Base-by-base conservation (phyloP, 2,888 invertebrate genomes). In the Hypolimnas misippus region DNA sequence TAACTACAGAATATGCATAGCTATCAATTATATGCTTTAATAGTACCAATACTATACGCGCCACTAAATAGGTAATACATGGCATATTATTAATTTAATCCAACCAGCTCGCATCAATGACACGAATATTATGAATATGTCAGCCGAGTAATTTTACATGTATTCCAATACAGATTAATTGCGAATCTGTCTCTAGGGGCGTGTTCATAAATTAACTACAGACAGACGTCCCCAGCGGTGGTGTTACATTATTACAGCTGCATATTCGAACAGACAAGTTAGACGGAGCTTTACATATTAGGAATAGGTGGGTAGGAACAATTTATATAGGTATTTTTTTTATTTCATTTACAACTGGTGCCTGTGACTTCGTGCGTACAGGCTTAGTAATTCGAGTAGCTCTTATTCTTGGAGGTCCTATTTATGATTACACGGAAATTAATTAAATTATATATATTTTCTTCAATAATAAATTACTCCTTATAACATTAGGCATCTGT, bases 161-260 rank as follows among this genome's bases (percentile, higher is more conserved):
- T 61, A 46, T 52, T 25, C 55, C 56, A 44, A 65, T 53, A 63
- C 49, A 59, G 65, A 63, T 63, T 65, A 65, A 65, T 65, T 65
- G 59, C 62, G 33, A 59, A 56, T 53, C 46, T 31, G 57, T 65
- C 61, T 57, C 64, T 12, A 16, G 53, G 52, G 61, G 46, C 33
- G 25, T 60, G 66, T 50, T 63, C 56, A 49, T 56, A 63, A 63
- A 66, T 66, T 59, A 63, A 66, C 56, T 57, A 57, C 52, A 53
- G 56, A 57, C 59, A 60, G 8, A 25, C 29, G 50, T 57, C 63
- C 56, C 66, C 14, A 35, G 63, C 14, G 62, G 2, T 40, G 52
- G 33, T 10, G 17, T 31, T 51, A 35, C 35, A 12, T 42, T 44
- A 52, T 42, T 17, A 14, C 12, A 17, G 25, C n/a, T 49, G 35